Percentiles rank a stretch among this genome's conserved stretches.
These are phyloP conservation scores for Bradypodion ventrale DNA, from an alignment of 2,797 vertebrate genomes.

Conservation along the genomic window DNA sequence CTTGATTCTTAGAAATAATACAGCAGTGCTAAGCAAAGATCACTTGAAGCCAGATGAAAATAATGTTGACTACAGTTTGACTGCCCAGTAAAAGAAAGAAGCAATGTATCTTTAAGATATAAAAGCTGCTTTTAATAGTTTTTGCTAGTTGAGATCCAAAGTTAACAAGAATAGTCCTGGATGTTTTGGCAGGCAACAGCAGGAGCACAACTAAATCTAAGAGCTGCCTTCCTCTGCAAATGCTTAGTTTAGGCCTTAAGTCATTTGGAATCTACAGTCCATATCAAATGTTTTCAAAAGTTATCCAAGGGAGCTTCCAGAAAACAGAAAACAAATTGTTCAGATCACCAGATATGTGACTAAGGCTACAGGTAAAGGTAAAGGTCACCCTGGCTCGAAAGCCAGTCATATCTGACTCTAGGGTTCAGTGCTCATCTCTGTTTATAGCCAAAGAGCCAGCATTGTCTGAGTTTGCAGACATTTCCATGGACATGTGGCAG, in stretches of 20 bases:
- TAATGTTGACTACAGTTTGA: slow-evolving; percentile 33
- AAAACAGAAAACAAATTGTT: not conserved
- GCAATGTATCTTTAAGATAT: slow-evolving; percentile 43
- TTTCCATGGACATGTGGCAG: no score
- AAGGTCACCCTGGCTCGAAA: no score
- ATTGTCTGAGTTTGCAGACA: no score
- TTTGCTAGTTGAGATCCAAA: slow-evolving; percentile 55
- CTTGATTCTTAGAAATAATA: slow-evolving; percentile 46
- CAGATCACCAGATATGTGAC: not conserved
- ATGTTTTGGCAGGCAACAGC: slow-evolving; percentile 36
- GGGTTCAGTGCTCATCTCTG: no score
- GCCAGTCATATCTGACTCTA: no score
- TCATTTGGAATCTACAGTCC: slow-evolving; percentile 33
- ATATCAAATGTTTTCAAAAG: slow-evolving; percentile 15
- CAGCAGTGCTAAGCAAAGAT: slow-evolving; percentile 50
- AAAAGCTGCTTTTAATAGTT: slow-evolving; percentile 52
- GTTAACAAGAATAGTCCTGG: slow-evolving; percentile 36
- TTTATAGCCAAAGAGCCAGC: no score
- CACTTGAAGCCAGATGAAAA: slow-evolving; percentile 43
- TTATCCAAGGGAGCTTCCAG: not conserved
- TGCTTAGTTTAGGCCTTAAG: slow-evolving; percentile 23
- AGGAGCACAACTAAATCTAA: slow-evolving; percentile 34
- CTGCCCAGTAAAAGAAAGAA: slow-evolving; percentile 47
- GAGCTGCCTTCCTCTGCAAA: slow-evolving; percentile 12
- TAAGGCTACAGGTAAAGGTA: no score